Base-by-base conservation (phyloP, 2,888 invertebrate species). In the Ochlodes sylvanus region DNA sequence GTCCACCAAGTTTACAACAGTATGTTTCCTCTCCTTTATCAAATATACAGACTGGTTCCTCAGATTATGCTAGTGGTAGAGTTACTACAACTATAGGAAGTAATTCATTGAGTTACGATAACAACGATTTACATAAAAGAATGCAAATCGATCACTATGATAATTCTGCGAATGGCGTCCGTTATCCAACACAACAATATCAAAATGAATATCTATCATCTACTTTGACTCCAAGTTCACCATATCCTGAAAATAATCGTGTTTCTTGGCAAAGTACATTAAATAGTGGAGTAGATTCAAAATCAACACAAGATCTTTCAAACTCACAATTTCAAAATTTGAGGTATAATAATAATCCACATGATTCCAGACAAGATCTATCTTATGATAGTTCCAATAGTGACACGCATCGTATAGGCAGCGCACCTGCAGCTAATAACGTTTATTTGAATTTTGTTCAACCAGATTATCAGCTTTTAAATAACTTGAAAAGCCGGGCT, bases 141-240 rank as follows among this genome's bases (percentile, higher is more conserved):
- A 82, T 91, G 72, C 87, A 88, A 73, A 88, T 90, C 63, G 90
- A 92, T 73, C 91, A 92, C 76, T 93, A 89, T 69, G 90, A 93
- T 72, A 93, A 92, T 71, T 86, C 91, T 15, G 87, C 82, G 6
- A 89, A 87, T 72, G 91, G 91, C 7, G 78, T 92, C 0, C 84
- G 89, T 71, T 91, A 87, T 76, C 88, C 89, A 0, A 73, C 76
- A 14, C 88, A 83, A 64, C 90, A 89, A 71, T 88, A 86, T 75
- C 86, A 85, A 72, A 88, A 82, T 68, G 90, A 91, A 52, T 88
- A 83, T 57, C 78, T 84, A 1, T 83, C 88, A 52, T 87, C 92
- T 9, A 88, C 92, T 17, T 72, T 80, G 12, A 74, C 78, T 5
- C 87, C 91, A 1, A 80, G 83, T 9, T 83, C 87, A 14, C 77